Percentiles rank a stretch among this genome's conserved stretches.
Conservation (phyloP, 1,140 invertebrate species). For the Heliconius himera region DNA sequence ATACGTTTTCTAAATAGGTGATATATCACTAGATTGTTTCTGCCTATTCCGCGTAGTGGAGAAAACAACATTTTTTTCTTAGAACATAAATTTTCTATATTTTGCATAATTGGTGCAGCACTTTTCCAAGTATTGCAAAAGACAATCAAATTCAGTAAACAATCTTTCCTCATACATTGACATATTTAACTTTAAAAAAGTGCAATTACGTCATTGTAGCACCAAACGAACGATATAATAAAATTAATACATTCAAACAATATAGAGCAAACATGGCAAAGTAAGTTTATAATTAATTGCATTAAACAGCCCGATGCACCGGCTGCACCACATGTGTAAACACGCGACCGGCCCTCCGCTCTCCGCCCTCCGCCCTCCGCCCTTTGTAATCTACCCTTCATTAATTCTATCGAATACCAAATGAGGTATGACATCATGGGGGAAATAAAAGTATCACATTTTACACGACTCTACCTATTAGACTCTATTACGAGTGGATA, state of each 20-base stretch:
- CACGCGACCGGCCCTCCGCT: slow-evolving; percentile 47
- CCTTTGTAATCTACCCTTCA: slow-evolving; percentile 52
- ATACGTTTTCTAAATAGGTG: too few species aligned
- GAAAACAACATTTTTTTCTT: too few species aligned
- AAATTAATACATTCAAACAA: slow-evolving; percentile 17
- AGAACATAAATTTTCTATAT: too few species aligned
- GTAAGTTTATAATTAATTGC: slow-evolving; percentile 61
- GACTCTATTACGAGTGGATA: neutral
- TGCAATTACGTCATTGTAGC: neutral
- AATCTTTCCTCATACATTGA: too few species aligned
- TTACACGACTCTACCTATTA: neutral
- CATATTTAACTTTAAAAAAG: neutral
- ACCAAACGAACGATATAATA: neutral
- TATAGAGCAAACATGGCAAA: slow-evolving; percentile 46
- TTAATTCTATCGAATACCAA: slow-evolving; percentile 77
- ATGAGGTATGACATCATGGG: slow-evolving; percentile 72
- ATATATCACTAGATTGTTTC: too few species aligned
- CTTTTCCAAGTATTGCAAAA: too few species aligned
- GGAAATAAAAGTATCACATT: slow-evolving; percentile 21
- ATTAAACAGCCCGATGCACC: slow-evolving; percentile 55
- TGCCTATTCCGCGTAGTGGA: too few species aligned
- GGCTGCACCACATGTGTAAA: slow-evolving; percentile 69
- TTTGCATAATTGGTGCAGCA: too few species aligned
- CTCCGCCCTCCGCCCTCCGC: slow-evolving; percentile 33
- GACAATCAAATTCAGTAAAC: too few species aligned